Conservation (phyloP, 2,888 invertebrate species). For the Cremastinae sp. region DNA sequence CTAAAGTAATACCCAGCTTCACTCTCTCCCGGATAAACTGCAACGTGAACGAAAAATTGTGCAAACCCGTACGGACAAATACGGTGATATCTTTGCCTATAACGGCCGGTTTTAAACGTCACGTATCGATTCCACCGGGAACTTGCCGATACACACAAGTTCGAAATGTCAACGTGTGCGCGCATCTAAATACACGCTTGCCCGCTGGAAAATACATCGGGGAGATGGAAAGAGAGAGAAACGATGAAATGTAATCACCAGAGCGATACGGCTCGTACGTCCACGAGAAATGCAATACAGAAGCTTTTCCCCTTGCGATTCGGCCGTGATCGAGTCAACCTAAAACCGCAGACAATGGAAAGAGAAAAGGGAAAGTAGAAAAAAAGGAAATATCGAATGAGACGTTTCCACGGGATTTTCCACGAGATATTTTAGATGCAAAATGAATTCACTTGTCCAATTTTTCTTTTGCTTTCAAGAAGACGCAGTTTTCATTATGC, state of each 20-base stretch:
- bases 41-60: constrained; percentile 45
- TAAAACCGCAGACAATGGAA: neutral
- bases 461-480: neutral
- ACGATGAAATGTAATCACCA: constrained; percentile 40
- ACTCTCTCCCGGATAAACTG: constrained; percentile 33
- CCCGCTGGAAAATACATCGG: neutral
- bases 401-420: neutral
- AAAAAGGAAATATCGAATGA: constrained; percentile 10
- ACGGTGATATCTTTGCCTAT: constrained; percentile 4
- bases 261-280: constrained; percentile 7
- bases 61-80: constrained; percentile 27
- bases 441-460: too few species aligned
- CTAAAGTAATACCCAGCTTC: constrained; percentile 17
- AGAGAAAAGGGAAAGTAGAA: neutral
- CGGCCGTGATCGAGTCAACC: constrained; percentile 20
- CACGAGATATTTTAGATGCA: neutral
- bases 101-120: constrained; percentile 43
- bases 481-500: too few species aligned
- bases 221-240: neutral
- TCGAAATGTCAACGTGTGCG: neutral
- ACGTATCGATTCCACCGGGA: constrained; percentile 44
- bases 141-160: constrained; percentile 16
- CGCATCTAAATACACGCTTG: neutral
- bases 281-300: neutral
- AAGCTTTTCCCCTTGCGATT: constrained; percentile 19